Percentiles rank a stretch among this genome's conserved stretches.
phyloP scores from a whole-genome alignment of 2,113 vertebrate species.

The Hippocampus mohnikei region DNA sequence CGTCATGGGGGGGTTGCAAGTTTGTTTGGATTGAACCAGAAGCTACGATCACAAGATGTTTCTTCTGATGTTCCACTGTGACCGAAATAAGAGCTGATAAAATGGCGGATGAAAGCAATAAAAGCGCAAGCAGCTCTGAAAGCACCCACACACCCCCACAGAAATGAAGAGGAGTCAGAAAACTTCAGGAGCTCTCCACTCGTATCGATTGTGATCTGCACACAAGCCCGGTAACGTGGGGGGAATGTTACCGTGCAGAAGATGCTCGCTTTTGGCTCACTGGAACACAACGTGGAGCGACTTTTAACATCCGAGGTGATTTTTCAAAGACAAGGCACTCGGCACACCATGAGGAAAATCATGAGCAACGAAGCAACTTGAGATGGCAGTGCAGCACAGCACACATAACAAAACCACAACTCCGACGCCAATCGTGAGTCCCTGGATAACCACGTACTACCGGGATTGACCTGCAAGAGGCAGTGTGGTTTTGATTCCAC shows the following conservation, averaged over 20 bases:
- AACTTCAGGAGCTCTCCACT: slow-evolving; percentile 55
- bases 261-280: not conserved
- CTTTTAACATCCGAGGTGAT: not conserved
- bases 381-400: not conserved
- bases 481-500: too few relatives aligned
- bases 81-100: slow-evolving; percentile 56
- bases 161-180: slow-evolving; percentile 69
- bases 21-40: not conserved
- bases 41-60: not conserved
- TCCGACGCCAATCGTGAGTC: too few relatives aligned
- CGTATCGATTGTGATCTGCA: slow-evolving; percentile 63
- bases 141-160: slow-evolving; percentile 68
- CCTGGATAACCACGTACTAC: too few relatives aligned
- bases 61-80: slow-evolving; percentile 19
- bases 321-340: not conserved
- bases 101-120: slow-evolving; percentile 51
- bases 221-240: slow-evolving; percentile 47
- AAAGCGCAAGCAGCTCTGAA: slow-evolving; percentile 57
- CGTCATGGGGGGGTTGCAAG: not conserved
- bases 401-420: not conserved
- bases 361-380: not conserved
- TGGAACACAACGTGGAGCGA: not conserved
- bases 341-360: not conserved
- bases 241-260: slow-evolving; percentile 41
- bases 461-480: too few relatives aligned